phyloP scores from a whole-genome alignment of 2,888 invertebrate species.

The Xestia xanthographa region DNA sequence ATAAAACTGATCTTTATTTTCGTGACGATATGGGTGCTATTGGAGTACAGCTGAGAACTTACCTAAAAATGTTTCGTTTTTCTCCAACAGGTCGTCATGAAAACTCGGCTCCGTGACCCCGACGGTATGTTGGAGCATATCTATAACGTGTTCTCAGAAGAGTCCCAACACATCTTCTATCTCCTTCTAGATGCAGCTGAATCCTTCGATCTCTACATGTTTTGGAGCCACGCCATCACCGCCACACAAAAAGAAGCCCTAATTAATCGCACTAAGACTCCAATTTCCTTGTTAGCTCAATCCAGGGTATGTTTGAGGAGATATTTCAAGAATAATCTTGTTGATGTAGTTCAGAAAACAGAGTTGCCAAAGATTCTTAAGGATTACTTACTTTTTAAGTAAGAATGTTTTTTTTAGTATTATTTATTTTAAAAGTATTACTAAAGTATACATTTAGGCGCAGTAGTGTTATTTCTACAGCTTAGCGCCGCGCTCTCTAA shows the following conservation, averaged over 20 bases:
- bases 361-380: slow-evolving; percentile 92
- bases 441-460: too few relatives aligned
- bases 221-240: slow-evolving; percentile 92
- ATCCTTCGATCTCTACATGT: slow-evolving; percentile 95
- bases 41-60: neutral
- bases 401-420: too few relatives aligned
- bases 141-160: slow-evolving; percentile 91
- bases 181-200: slow-evolving; percentile 94
- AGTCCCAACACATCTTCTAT: slow-evolving; percentile 90
- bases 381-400: slow-evolving; percentile 92
- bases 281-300: slow-evolving; percentile 92
- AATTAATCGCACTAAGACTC: slow-evolving; percentile 92
- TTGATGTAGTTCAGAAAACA: slow-evolving; percentile 90
- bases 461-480: too few relatives aligned
- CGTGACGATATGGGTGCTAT: neutral
- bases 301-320: slow-evolving; percentile 91
- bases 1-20: neutral
- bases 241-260: slow-evolving; percentile 92
- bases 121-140: slow-evolving; percentile 95
- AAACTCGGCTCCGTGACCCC: slow-evolving; percentile 95
- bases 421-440: too few relatives aligned
- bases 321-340: slow-evolving; percentile 90
- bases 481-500: too few relatives aligned
- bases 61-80: neutral
- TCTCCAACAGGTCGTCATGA: slow-evolving; percentile 92